phyloP scores from a whole-genome alignment of 1,140 invertebrate species.

The Latrodectus geometricus region DNA sequence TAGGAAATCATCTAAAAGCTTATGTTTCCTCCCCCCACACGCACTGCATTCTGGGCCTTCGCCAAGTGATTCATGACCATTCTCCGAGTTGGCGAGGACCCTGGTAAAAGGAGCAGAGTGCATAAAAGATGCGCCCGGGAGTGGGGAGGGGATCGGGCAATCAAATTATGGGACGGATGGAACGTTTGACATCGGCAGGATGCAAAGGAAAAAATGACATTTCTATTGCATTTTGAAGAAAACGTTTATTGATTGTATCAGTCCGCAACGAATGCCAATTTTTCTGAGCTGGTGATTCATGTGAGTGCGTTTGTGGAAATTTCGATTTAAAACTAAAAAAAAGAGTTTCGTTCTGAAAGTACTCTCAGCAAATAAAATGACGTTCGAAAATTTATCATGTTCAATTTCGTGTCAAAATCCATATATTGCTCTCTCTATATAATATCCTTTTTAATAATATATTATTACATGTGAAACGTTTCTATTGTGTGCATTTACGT shows the following conservation, averaged over 20 bases:
- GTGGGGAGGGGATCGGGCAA: slow-evolving; percentile 14
- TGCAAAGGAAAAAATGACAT: slow-evolving; percentile 26
- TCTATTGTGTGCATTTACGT: too few species aligned
- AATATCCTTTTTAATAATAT: too few species aligned
- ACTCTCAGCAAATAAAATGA: too few species aligned
- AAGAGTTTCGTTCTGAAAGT: too few species aligned
- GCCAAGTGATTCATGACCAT: slow-evolving; percentile 46
- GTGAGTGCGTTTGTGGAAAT: too few species aligned
- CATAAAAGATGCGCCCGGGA: background rate
- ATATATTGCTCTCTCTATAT: too few species aligned
- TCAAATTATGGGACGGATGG: slow-evolving; percentile 45
- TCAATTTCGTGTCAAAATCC: too few species aligned
- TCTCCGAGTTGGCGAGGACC: background rate
- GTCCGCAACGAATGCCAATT: background rate
- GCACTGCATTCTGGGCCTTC: background rate
- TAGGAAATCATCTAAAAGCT: slow-evolving; percentile 59
- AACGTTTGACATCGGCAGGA: slow-evolving; percentile 46
- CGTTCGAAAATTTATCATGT: too few species aligned
- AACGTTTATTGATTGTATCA: slow-evolving; percentile 50
- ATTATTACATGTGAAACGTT: too few species aligned
- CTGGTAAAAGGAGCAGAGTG: slow-evolving; percentile 22
- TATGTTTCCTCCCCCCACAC: slow-evolving; percentile 17
- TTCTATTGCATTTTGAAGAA: slow-evolving; percentile 51
- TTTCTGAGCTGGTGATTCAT: background rate
- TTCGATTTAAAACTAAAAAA: too few species aligned